Conservation (phyloP, 30 jellyfish, hydroid and myxozoan species). For the Catostylus mosaicus region DNA sequence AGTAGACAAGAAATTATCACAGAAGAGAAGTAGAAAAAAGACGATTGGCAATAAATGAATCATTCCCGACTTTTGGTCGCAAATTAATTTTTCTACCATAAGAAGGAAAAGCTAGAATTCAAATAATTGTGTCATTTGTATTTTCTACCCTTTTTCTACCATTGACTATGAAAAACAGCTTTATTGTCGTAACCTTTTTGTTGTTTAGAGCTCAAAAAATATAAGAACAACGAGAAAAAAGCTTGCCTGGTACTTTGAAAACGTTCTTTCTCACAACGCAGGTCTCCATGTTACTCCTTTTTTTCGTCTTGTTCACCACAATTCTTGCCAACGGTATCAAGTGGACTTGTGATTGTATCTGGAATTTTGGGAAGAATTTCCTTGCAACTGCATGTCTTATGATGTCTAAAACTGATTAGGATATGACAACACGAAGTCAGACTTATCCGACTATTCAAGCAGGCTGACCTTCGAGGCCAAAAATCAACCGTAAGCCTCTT, state of each 20-base stretch:
- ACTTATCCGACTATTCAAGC: neutral
- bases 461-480: constrained; percentile 12
- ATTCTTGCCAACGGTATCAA: neutral
- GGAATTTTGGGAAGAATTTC: neutral
- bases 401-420: neutral
- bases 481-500: neutral
- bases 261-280: constrained; percentile 15
- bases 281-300: neutral
- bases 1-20: no score
- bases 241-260: constrained; percentile 21
- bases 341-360: neutral
- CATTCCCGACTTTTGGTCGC: no score
- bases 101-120: no score
- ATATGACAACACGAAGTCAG: constrained; percentile 9
- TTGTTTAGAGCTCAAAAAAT: no score
- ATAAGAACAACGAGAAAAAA: no score
- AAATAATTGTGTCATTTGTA: no score
- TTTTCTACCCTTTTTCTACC: no score
- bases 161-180: no score
- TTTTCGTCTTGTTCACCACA: neutral
- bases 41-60: no score
- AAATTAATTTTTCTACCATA: no score
- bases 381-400: neutral
- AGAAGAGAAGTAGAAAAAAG: no score
- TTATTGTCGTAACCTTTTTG: no score